These are phyloP conservation scores for Bergia sp. DNA, from an alignment of 92 coral and sea anemone genomes.

Conservation along the genomic window DNA sequence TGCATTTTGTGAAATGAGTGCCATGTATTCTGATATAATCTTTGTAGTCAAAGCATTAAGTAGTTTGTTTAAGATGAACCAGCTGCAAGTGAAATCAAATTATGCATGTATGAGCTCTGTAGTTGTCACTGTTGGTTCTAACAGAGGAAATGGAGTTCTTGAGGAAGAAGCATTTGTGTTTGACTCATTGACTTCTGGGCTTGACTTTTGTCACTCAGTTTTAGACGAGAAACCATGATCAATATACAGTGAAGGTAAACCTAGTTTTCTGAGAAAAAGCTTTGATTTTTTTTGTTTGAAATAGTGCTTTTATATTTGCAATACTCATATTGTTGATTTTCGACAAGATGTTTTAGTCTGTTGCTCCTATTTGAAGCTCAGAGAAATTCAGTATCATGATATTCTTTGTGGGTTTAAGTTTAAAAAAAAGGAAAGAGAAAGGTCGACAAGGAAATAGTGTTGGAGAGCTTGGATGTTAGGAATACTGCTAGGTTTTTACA, in stretches of 20 bases:
- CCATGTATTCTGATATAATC: not conserved
- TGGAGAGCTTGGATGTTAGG: not conserved
- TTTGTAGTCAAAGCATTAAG: constrained; percentile 1
- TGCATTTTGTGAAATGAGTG: not conserved
- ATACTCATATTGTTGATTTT: not conserved
- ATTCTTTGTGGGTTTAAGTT: not conserved
- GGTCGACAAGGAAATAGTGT: not conserved
- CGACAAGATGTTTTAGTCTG: not conserved
- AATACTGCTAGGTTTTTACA: not conserved
- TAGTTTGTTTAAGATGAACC: constrained; percentile 15
- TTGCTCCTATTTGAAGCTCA: not conserved
- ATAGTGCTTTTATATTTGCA: not conserved
- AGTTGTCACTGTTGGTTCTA: not conserved
- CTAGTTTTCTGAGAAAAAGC: not conserved
- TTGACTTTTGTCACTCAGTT: not conserved
- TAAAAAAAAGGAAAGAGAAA: not conserved
- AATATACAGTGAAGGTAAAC: constrained; percentile 15
- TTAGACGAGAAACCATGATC: not conserved
- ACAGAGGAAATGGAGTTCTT: constrained; percentile 9
- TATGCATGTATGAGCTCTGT: constrained; percentile 39
- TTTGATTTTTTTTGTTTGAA: not conserved
- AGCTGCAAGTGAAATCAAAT: constrained; percentile 20
- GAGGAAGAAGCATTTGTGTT: not conserved
- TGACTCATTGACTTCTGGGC: constrained; percentile 2
- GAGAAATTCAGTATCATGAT: not conserved